Evolutionary conservation across 2,888 invertebrate species (phyloP).

Genomic region (Temnothorax rugatulus): DNA sequence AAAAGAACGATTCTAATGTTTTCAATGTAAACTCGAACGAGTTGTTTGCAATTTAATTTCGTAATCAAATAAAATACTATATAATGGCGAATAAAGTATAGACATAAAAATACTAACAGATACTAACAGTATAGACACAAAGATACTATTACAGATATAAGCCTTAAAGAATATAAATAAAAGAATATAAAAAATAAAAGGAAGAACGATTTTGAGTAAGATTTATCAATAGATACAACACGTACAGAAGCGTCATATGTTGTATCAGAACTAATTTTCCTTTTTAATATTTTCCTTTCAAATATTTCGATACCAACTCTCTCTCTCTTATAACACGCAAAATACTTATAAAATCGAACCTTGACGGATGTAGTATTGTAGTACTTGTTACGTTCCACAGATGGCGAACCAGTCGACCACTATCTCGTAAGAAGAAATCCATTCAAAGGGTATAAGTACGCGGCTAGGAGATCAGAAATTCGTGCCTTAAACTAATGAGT

Average conservation of each 20-base stretch:
- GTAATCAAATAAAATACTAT: conserved; percentile 1
- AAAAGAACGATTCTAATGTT: background rate
- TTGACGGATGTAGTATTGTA: conserved; percentile 25
- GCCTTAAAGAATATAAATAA: background rate
- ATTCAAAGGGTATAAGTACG: background rate
- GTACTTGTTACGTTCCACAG: conserved; percentile 63
- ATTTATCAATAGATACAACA: background rate
- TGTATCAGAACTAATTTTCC: background rate
- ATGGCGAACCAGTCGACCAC: conserved; percentile 64
- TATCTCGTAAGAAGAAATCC: conserved; percentile 63
- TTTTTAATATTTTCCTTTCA: no score
- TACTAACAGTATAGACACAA: background rate
- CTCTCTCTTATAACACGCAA: background rate
- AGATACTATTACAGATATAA: background rate
- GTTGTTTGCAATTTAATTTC: background rate
- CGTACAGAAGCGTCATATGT: background rate
- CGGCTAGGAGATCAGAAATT: conserved; percentile 72
- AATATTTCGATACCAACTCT: background rate
- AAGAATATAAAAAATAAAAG: background rate
- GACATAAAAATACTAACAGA: background rate
- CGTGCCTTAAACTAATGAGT: conserved; percentile 99
- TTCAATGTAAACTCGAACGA: background rate
- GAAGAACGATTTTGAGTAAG: background rate
- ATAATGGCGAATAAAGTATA: background rate
- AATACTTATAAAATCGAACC: conserved; percentile 27